Evolutionary conservation across 2,797 vertebrate species (phyloP).

Genomic region (Serranus cabrilla): DNA sequence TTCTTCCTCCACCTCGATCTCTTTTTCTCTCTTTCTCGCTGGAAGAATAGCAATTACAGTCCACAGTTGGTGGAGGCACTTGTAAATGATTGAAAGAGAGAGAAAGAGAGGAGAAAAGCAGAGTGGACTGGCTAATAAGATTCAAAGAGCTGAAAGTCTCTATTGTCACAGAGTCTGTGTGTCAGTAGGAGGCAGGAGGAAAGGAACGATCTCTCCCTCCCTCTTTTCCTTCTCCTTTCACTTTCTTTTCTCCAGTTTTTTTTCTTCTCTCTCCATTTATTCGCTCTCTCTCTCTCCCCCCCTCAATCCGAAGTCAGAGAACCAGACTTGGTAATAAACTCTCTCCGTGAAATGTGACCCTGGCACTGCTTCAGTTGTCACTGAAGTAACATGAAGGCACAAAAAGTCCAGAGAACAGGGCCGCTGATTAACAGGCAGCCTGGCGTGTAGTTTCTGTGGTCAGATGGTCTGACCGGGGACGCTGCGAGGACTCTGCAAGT

Average conservation of each 20-base stretch:
- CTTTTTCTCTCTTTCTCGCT: constrained; percentile 19
- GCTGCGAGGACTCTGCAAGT: constrained; percentile 5
- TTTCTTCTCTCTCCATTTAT: constrained; percentile 22
- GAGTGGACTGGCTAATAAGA: constrained; percentile 63
- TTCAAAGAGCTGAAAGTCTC: constrained; percentile 60
- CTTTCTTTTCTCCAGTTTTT: constrained; percentile 8
- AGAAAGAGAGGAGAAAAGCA: constrained; percentile 32
- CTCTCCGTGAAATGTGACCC: constrained; percentile 46
- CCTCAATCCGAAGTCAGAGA: constrained; percentile 47
- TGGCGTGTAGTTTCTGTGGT: constrained; percentile 37
- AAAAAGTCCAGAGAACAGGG: constrained; percentile 38
- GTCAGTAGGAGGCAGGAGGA: constrained; percentile 59
- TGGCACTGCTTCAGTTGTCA: constrained; percentile 48
- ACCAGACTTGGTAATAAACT: constrained; percentile 65
- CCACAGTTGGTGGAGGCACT: constrained; percentile 41
- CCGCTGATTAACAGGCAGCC: constrained; percentile 57
- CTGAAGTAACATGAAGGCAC: constrained; percentile 47
- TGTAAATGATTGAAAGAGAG: constrained; percentile 64
- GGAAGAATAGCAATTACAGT: constrained; percentile 58
- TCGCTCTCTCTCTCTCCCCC: constrained; percentile 18
- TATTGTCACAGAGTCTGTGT: constrained; percentile 57
- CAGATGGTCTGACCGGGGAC: constrained; percentile 54
- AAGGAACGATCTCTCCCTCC: constrained; percentile 32
- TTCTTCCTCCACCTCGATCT: not conserved
- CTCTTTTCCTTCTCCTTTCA: constrained; percentile 17